Conservation (phyloP, 2,113 vertebrate species). For the Scatophagus argus region DNA sequence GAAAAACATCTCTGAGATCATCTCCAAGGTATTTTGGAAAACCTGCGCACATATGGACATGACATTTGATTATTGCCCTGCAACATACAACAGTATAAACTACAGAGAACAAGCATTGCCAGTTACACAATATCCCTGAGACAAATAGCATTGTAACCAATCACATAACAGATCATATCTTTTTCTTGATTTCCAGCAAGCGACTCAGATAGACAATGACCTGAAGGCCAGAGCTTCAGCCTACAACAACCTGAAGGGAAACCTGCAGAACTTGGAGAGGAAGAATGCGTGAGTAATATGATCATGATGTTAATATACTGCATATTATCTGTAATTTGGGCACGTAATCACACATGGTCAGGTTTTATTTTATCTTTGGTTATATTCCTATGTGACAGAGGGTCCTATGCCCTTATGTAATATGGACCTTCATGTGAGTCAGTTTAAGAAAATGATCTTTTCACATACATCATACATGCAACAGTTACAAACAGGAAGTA, state of each 20-base stretch:
- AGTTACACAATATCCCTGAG: no score
- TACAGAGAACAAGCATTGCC: background rate
- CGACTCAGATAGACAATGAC: slow-evolving; percentile 98
- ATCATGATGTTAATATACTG: no score
- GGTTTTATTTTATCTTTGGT: no score
- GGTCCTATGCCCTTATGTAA: no score
- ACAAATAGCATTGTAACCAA: background rate
- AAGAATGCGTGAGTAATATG: slow-evolving; percentile 95
- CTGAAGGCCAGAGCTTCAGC: slow-evolving; percentile 96
- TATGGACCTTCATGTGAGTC: background rate
- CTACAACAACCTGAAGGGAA: slow-evolving; percentile 99
- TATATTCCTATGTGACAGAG: no score
- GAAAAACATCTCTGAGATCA: slow-evolving; percentile 99
- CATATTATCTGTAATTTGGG: no score
- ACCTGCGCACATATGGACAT: background rate
- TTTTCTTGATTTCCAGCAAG: slow-evolving; percentile 87
- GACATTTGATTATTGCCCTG: background rate
- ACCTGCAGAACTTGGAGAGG: slow-evolving; percentile 97
- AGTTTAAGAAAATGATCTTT: background rate
- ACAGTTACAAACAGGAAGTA: no score
- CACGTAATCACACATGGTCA: no score
- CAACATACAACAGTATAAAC: no score
- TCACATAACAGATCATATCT: background rate
- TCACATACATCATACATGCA: no score
- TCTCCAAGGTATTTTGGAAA: slow-evolving; percentile 89